phyloP scores from a whole-genome alignment of 2,888 invertebrate species.

The Pocota personata region DNA sequence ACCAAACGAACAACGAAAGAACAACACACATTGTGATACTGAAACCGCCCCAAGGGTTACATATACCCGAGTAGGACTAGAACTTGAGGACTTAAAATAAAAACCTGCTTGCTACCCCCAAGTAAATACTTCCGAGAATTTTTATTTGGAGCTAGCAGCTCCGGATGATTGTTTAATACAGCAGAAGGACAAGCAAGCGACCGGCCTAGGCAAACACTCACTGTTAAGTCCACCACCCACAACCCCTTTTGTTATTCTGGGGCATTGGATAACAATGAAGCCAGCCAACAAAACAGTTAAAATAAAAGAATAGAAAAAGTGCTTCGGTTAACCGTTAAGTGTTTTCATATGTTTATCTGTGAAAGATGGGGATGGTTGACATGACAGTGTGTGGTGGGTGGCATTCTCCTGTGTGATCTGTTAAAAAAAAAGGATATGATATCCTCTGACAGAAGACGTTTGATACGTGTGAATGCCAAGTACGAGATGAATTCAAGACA shows the following conservation, averaged over 20 bases:
- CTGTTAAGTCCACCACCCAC: not conserved
- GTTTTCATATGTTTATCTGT: constrained; percentile 60
- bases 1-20: constrained; percentile 27
- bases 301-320: constrained; percentile 44
- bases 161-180: constrained; percentile 70
- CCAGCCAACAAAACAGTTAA: constrained; percentile 41
- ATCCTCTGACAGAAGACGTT: constrained; percentile 53
- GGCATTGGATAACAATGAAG: constrained; percentile 57
- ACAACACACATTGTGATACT: constrained; percentile 46
- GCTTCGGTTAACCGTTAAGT: constrained; percentile 72
- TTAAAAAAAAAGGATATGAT: constrained; percentile 64
- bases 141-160: constrained; percentile 38
- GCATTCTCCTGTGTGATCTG: constrained; percentile 19
- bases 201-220: constrained; percentile 70
- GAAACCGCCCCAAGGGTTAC: constrained; percentile 52
- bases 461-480: constrained; percentile 64
- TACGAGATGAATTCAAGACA: constrained; percentile 35
- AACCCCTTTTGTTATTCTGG: constrained; percentile 43
- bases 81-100: constrained; percentile 24
- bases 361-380: not conserved
- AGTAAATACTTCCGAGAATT: constrained; percentile 5
- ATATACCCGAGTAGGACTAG: not conserved
- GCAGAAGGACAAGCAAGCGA: constrained; percentile 68
- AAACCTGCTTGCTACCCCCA: not conserved
- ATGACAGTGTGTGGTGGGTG: not conserved